These are phyloP conservation scores for Nephrotoma guestfalica DNA, from an alignment of 2,888 invertebrate species.

Conservation along the genomic window DNA sequence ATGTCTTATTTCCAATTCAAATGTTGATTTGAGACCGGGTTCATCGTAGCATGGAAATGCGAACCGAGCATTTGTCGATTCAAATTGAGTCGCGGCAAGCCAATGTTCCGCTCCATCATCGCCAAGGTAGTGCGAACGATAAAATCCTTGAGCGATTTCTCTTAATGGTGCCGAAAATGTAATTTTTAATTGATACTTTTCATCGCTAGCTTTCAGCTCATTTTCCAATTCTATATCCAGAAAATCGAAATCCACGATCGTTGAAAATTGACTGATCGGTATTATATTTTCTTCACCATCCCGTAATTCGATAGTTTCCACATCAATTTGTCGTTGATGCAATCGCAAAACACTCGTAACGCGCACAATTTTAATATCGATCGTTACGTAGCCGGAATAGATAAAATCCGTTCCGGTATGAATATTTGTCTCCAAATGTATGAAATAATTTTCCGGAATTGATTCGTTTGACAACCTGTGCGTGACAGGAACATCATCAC, in stretches of 20 bases:
- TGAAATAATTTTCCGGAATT: conserved; percentile 36
- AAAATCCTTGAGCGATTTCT: conserved; percentile 43
- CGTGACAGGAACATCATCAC: not conserved
- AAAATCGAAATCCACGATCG: not conserved
- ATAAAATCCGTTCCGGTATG: conserved; percentile 20
- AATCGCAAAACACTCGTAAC: conserved; percentile 37
- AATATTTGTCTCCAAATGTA: conserved; percentile 36
- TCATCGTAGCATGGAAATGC: conserved; percentile 72
- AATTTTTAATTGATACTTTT: conserved; percentile 33
- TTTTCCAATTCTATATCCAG: not conserved
- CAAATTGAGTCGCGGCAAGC: conserved; percentile 50
- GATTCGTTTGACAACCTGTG: conserved; percentile 38
- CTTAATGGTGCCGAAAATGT: conserved; percentile 38
- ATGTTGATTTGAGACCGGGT: conserved; percentile 52
- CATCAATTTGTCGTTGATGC: conserved; percentile 37
- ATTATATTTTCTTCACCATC: not conserved
- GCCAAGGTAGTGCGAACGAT: conserved; percentile 34
- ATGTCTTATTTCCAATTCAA: conserved; percentile 45
- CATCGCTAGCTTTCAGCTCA: not conserved
- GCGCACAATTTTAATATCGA: conserved; percentile 33
- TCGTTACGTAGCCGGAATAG: conserved; percentile 32
- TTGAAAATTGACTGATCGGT: not conserved
- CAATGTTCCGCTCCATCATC: conserved; percentile 13
- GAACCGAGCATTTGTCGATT: conserved; percentile 47
- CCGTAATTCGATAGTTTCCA: conserved; percentile 15